Percentiles rank a stretch among this genome's conserved stretches.
phyloP scores from a whole-genome alignment of 2,888 invertebrate genomes.

The Cremastinae sp. region DNA sequence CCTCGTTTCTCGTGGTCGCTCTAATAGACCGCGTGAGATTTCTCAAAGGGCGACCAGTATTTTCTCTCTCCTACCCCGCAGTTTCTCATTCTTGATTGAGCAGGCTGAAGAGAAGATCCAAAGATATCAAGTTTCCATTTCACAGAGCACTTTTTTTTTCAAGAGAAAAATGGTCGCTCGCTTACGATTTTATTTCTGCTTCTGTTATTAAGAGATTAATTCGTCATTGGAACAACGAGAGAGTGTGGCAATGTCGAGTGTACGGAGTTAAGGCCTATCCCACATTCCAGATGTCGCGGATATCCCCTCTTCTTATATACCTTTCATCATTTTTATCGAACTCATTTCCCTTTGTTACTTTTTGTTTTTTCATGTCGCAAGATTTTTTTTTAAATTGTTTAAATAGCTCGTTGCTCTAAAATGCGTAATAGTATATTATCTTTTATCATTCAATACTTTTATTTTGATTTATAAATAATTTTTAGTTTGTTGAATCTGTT shows the following conservation, averaged over 20 bases:
- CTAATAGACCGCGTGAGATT: conserved; percentile 39
- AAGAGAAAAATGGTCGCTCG: conserved; percentile 41
- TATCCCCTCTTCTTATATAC: conserved; percentile 67
- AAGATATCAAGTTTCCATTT: conserved; percentile 1
- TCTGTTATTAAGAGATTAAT: conserved; percentile 79
- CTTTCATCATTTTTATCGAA: conserved; percentile 62
- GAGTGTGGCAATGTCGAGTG: conserved; percentile 62
- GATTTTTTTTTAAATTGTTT: conserved; percentile 35
- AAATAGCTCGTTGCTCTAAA: too few relatives aligned
- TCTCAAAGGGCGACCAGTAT: conserved; percentile 55
- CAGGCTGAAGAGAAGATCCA: conserved; percentile 55
- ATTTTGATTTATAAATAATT: too few relatives aligned
- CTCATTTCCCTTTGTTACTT: too few relatives aligned
- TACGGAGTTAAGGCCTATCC: conserved; percentile 71
- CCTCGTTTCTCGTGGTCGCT: conserved; percentile 41
- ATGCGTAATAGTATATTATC: too few relatives aligned
- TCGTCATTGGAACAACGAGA: conserved; percentile 76
- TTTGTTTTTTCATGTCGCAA: conserved; percentile 21
- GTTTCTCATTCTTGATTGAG: conserved; percentile 34
- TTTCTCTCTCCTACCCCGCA: conserved; percentile 34
- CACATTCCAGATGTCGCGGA: conserved; percentile 74
- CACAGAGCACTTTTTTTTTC: too few relatives aligned
- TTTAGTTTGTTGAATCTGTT: too few relatives aligned
- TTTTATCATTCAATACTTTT: too few relatives aligned
- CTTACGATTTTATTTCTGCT: conserved; percentile 60